Evolutionary conservation across 1,140 invertebrate species (phyloP).

Genomic region (Laodelphax striatellus): DNA sequence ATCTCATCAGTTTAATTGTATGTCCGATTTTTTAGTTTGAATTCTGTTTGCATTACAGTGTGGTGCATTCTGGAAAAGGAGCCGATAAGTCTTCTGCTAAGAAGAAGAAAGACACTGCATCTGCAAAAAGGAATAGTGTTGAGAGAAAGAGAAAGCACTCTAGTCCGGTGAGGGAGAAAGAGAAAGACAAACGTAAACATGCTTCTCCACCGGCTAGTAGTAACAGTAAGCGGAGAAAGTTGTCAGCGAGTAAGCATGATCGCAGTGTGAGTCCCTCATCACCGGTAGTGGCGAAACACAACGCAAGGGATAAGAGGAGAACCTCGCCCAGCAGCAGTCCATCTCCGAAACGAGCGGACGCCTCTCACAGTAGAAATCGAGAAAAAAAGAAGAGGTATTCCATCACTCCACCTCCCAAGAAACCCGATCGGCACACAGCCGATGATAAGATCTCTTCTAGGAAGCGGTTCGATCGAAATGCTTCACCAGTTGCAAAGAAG

Average conservation of each 20-base stretch:
- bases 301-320: background rate
- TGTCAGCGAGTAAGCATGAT: background rate
- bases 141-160: background rate
- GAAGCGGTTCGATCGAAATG: too few relatives aligned
- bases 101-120: background rate
- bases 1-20: too few relatives aligned
- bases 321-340: background rate
- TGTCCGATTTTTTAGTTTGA: too few relatives aligned
- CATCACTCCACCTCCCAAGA: too few relatives aligned
- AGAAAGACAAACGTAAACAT: background rate
- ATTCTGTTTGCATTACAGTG: too few relatives aligned
- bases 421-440: too few relatives aligned
- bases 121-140: conserved; percentile 1
- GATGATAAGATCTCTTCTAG: too few relatives aligned
- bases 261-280: background rate
- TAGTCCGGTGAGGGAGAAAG: background rate
- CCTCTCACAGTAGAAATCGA: too few relatives aligned
- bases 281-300: background rate
- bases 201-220: background rate
- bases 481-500: too few relatives aligned
- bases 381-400: too few relatives aligned
- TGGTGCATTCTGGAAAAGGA: too few relatives aligned
- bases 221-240: background rate
- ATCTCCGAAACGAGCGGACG: background rate
- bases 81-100: background rate